phyloP scores from a whole-genome alignment of 2,888 invertebrate species.

The Diloba caeruleocephala region DNA sequence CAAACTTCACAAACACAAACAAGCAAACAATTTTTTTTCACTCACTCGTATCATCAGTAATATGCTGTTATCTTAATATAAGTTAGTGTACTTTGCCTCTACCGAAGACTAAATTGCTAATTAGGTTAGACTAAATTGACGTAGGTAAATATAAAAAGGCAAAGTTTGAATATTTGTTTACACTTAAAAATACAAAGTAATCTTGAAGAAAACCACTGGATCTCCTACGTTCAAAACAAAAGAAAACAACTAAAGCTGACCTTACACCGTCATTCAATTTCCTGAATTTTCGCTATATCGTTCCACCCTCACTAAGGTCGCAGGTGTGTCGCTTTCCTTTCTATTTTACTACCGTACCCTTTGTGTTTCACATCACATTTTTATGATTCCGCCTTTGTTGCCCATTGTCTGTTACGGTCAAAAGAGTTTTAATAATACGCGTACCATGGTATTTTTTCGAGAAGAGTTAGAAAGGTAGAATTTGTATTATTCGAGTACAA shows the following conservation, averaged over 20 bases:
- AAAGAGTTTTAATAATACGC: constrained; percentile 65
- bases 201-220: neutral
- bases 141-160: no score
- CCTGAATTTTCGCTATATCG: constrained; percentile 47
- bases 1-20: no score
- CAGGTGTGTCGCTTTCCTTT: constrained; percentile 55
- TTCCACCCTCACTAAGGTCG: constrained; percentile 46
- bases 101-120: no score
- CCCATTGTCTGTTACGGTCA: constrained; percentile 61
- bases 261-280: constrained; percentile 35
- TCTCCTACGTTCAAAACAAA: constrained; percentile 7
- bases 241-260: constrained; percentile 16
- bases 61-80: no score
- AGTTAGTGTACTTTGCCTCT: no score
- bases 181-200: constrained; percentile 2
- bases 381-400: constrained; percentile 62
- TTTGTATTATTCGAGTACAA: constrained; percentile 33
- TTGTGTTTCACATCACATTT: constrained; percentile 58
- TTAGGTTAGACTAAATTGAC: no score
- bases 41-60: no score
- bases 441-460: constrained; percentile 34
- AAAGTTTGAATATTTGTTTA: no score
- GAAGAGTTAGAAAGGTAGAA: constrained; percentile 20
- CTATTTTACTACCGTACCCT: constrained; percentile 51
- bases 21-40: no score